Percentiles rank a stretch among this genome's conserved stretches.
These are phyloP conservation scores for Cheilosia pagana DNA, from an alignment of 2,888 invertebrate species.

Conservation along the genomic window DNA sequence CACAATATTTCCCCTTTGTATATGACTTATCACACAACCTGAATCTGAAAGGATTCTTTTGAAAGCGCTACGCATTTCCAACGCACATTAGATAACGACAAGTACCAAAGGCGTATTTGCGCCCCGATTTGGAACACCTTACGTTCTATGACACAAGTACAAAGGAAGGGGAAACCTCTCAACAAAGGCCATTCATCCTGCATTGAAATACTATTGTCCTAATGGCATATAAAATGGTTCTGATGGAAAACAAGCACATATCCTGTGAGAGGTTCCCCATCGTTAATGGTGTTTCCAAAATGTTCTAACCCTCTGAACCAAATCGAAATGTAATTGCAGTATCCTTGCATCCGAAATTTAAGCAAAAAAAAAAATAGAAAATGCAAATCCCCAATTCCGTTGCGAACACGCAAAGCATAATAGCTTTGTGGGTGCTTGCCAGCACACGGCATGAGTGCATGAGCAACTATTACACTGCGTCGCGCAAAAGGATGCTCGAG, in stretches of 20 bases:
- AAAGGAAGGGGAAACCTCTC: too few species aligned
- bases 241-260: neutral
- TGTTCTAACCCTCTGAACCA: neutral
- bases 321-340: conserved; percentile 2
- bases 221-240: too few species aligned
- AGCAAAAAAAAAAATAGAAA: neutral
- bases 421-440: conserved; percentile 1
- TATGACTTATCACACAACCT: too few species aligned
- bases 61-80: too few species aligned
- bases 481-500: neutral
- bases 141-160: too few species aligned
- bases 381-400: neutral
- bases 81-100: too few species aligned
- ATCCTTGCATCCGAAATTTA: neutral
- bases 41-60: too few species aligned
- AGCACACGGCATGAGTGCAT: neutral
- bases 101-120: too few species aligned
- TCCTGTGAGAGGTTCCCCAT: neutral
- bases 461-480: neutral
- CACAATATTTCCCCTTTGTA: too few species aligned
- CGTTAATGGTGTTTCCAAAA: neutral
- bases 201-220: too few species aligned
- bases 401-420: neutral
- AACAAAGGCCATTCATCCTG: too few species aligned
- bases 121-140: too few species aligned